Evolutionary conservation across 2,113 vertebrate genomes (phyloP), one percentile per base, ranked within the genome.

Genomic region (Silurus meridionalis): DNA sequence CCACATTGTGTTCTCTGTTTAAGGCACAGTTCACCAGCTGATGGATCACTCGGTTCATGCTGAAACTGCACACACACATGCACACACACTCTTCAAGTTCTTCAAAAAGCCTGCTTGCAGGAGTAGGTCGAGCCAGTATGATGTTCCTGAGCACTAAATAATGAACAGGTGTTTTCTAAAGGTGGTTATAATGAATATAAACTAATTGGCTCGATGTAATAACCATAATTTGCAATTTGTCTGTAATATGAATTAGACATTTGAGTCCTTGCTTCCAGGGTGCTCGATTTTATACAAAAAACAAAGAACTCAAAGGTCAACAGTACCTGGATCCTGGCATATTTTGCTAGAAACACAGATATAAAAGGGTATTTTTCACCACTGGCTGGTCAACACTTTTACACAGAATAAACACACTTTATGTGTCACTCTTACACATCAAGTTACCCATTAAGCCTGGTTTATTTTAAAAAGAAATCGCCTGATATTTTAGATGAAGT

Each of bases 81-180:
- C 48, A 75, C 52, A 57, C 53, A 46, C n/a, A 37, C 25, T 19
- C 57, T 37, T 37, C 28, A 37, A 11, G 14, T 57, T 83, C 7
- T 74, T 81, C 50, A 83, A 55, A 60, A 80, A 80, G 60, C 57
- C 60, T 61, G 57, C 69, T 71, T 46, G 37, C 67, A 75, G 57
- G 25, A 67, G 55, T 23, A 66, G 71, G 77, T 28, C 15, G 14
- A 63, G 53, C n/a, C 3, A 58, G 37, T 50, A 58, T 7, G 83
- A 81, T 72, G 82, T 71, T 67, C n/a, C 3, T n/a, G 11, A 80
- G 80, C 85, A 66, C 25, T 63, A 15, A 4, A 74, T 82, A 28
- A 78, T 60, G 21, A 72, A 80, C 6, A 72, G 72, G 64, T 57
- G 15, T 53, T 64, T 48, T 55, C 21, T 28, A 61, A 77, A 66